Percentiles rank a stretch among this genome's conserved stretches.
phyloP scores from a whole-genome alignment of 2,113 vertebrate species.

The Melanostigma gelatinosum region DNA sequence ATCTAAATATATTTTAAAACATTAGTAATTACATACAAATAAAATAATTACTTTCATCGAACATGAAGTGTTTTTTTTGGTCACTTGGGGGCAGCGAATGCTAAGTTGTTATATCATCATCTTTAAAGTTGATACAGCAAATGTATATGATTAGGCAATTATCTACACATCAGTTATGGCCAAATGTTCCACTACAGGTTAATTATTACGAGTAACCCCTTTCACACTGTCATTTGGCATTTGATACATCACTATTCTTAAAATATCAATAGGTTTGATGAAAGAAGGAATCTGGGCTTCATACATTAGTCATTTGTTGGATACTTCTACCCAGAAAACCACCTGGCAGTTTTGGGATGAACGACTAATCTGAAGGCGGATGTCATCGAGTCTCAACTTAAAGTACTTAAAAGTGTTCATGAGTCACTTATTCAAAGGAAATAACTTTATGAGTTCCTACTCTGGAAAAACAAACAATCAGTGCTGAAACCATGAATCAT shows the following conservation, averaged over 20 bases:
- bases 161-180: neutral
- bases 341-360: neutral
- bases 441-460: neutral
- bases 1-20: neutral
- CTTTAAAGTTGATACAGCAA: neutral
- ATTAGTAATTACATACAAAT: neutral
- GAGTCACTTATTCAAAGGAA: constrained; percentile 16
- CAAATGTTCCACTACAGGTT: neutral
- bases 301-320: constrained; percentile 15
- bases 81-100: neutral
- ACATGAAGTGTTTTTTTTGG: neutral
- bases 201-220: neutral
- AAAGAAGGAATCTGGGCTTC: neutral
- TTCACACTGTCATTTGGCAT: neutral
- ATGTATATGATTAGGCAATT: too few species aligned
- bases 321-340: neutral
- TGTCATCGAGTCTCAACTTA: neutral
- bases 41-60: neutral
- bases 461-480: neutral
- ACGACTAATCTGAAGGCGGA: constrained; percentile 13
- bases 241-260: neutral
- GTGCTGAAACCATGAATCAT: constrained; percentile 14
- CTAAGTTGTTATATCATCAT: neutral
- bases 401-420: constrained; percentile 2
- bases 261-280: neutral